Conservation (phyloP, 1,140 invertebrate genomes). For the Trinorchestia longiramus region DNA sequence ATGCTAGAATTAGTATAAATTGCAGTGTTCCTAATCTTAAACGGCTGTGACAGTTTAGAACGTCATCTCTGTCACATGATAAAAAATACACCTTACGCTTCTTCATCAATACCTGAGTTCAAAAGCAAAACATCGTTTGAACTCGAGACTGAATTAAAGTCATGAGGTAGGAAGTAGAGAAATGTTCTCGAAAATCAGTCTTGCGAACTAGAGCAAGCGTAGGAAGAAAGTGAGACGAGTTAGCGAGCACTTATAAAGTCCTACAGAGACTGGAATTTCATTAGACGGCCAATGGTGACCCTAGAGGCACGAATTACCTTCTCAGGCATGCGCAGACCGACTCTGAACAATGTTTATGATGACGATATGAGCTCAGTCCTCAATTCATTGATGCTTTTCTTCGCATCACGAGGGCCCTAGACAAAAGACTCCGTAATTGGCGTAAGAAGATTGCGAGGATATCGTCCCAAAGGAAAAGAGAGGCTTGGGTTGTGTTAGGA, state of each 20-base stretch:
- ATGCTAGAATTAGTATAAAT: not conserved
- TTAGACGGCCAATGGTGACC: constrained; percentile 50
- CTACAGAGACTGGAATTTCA: constrained; percentile 45
- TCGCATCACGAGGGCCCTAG: constrained; percentile 20
- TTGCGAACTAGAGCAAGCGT: not conserved
- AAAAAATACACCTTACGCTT: not conserved
- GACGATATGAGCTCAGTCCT: constrained; percentile 23
- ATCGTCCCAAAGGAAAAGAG: constrained; percentile 15
- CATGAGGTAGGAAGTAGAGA: not conserved
- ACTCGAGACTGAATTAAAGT: not conserved
- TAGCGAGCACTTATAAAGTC: constrained; percentile 50
- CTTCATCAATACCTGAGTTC: not conserved
- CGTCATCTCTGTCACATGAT: not conserved
- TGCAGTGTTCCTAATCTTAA: not conserved
- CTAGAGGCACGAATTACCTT: constrained; percentile 36
- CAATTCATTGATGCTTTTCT: constrained; percentile 5
- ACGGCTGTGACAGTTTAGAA: not conserved
- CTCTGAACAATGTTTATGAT: constrained; percentile 53
- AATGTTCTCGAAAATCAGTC: not conserved
- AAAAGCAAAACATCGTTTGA: not conserved
- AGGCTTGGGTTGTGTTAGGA: not conserved
- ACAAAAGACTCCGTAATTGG: constrained; percentile 30
- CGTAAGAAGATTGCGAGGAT: constrained; percentile 24
- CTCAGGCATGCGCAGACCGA: constrained; percentile 26
- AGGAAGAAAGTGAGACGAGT: constrained; percentile 31